Conservation (phyloP, 2,113 vertebrate species). For the Chinchilla lanigera region DNA sequence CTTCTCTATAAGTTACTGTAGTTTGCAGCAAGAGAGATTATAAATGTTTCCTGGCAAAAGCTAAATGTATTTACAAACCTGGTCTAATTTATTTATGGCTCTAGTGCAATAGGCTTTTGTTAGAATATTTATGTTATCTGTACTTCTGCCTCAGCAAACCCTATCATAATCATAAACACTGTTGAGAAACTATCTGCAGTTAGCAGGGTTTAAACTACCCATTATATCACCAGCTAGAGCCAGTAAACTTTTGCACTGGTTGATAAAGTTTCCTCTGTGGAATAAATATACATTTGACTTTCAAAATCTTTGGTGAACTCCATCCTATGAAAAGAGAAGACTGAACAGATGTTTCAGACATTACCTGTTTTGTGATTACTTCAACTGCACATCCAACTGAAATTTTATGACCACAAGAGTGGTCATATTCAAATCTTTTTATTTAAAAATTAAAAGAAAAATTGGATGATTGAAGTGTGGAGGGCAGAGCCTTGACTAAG, state of each 20-base stretch:
- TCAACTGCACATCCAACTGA: not conserved
- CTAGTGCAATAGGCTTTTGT: slow-evolving; percentile 85
- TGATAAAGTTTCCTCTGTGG: slow-evolving; percentile 88
- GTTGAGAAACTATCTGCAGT: slow-evolving; percentile 90
- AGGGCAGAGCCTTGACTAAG: not conserved
- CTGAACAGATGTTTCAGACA: slow-evolving; percentile 74
- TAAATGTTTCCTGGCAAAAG: slow-evolving; percentile 85
- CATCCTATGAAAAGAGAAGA: slow-evolving; percentile 30
- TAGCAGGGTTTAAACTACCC: slow-evolving; percentile 90
- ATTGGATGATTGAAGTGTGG: not conserved
- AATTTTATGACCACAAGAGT: not conserved
- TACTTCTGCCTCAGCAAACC: slow-evolving; percentile 87
- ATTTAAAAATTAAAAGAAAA: not conserved
- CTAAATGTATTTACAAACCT: slow-evolving; percentile 89
- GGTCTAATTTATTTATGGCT: slow-evolving; percentile 89
- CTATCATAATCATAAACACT: slow-evolving; percentile 87
- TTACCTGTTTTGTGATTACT: slow-evolving; percentile 38
- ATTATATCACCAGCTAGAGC: slow-evolving; percentile 89
- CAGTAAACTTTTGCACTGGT: slow-evolving; percentile 87
- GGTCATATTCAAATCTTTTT: not conserved
- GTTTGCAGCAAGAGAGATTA: slow-evolving; percentile 87
- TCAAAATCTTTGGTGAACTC: slow-evolving; percentile 85
- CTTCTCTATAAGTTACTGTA: slow-evolving; percentile 87
- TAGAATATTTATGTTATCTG: slow-evolving; percentile 90
- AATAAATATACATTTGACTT: slow-evolving; percentile 90